A percentile compares a stretch with the other conserved stretches of the same genome.
These are phyloP conservation scores for Alectura lathami DNA, from an alignment of 2,113 vertebrate genomes.

Conservation along the genomic window DNA sequence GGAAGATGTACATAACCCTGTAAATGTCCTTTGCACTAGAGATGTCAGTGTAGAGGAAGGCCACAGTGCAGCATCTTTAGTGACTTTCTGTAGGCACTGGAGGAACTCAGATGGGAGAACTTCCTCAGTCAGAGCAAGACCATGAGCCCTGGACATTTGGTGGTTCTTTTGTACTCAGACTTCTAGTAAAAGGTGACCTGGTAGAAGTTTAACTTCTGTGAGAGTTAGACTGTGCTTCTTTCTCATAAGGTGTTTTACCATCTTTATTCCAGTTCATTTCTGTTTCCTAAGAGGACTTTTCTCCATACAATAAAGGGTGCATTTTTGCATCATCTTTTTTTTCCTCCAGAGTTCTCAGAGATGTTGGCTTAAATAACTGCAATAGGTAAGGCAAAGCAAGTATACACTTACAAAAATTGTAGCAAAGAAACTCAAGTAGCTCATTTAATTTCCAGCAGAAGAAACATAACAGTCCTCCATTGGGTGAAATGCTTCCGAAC, in stretches of 20 bases:
- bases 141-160: neutral
- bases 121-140: neutral
- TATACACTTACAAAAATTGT: neutral
- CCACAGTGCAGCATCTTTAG: neutral
- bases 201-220: neutral
- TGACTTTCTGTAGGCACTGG: neutral
- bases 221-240: neutral
- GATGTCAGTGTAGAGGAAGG: neutral
- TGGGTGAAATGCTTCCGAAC: neutral
- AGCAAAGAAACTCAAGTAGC: neutral
- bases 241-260: neutral
- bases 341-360: constrained; percentile 1
- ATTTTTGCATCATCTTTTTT: neutral
- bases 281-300: neutral
- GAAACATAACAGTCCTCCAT: neutral
- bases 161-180: neutral
- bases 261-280: neutral
- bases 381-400: neutral
- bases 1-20: too few relatives aligned
- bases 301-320: neutral
- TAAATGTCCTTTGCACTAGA: neutral
- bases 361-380: neutral
- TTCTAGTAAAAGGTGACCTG: neutral
- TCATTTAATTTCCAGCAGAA: neutral
- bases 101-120: neutral